Percentiles rank a stretch among this genome's conserved stretches.
These are phyloP conservation scores for Pristionchus japonicus DNA, from an alignment of 2,888 invertebrate species.

Conservation along the genomic window DNA sequence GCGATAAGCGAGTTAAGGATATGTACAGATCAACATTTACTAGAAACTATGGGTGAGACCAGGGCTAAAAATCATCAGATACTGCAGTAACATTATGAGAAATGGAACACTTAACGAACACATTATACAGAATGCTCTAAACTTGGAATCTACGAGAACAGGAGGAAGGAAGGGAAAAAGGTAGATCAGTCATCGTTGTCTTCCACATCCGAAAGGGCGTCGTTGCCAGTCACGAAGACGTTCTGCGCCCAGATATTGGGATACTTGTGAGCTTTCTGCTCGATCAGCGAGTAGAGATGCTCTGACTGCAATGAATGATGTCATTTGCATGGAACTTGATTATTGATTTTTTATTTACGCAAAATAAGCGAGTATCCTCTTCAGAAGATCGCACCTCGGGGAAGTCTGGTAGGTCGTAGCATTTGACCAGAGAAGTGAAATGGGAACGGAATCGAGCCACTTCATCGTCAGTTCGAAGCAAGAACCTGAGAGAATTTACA, in stretches of 20 bases:
- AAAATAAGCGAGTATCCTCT: too few relatives aligned
- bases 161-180: background rate
- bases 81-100: background rate
- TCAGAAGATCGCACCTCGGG: slow-evolving; percentile 30
- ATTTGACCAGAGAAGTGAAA: background rate
- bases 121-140: background rate
- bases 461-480: slow-evolving; percentile 43
- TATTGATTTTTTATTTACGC: background rate
- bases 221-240: slow-evolving; percentile 45
- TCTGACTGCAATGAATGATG: background rate
- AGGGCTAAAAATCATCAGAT: background rate
- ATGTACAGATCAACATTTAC: slow-evolving; percentile 12
- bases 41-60: background rate
- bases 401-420: slow-evolving; percentile 36
- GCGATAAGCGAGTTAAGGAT: background rate
- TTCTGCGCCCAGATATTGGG: background rate
- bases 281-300: background rate
- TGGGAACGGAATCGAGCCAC: slow-evolving; percentile 9
- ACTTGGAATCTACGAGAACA: background rate
- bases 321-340: background rate
- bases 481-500: slow-evolving; percentile 33
- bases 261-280: background rate
- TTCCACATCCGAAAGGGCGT: slow-evolving; percentile 43
- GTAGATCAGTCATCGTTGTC: slow-evolving; percentile 11
- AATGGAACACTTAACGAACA: background rate